Conservation (phyloP, 2,113 vertebrate species). For the Muntiacus muntjak region DNA sequence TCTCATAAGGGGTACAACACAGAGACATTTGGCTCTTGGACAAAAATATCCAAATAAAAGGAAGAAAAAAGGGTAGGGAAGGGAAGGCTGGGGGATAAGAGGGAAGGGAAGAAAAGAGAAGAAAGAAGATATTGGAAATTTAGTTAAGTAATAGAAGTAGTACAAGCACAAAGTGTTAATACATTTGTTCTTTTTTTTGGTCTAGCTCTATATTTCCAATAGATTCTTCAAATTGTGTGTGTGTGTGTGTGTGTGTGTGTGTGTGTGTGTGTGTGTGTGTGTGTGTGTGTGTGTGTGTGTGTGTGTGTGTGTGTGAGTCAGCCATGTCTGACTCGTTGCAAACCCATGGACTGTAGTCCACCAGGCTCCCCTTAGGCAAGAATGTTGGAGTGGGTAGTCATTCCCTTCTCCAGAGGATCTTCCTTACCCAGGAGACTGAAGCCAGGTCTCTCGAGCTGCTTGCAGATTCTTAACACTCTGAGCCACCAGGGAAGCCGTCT, state of each 20-base stretch:
- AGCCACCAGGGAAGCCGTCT: background rate
- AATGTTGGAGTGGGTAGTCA: background rate
- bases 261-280: too few relatives aligned
- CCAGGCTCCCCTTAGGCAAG: background rate
- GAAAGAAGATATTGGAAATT: background rate
- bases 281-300: background rate
- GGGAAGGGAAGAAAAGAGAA: background rate
- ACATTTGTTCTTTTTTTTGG: background rate
- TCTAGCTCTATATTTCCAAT: background rate
- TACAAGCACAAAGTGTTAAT: background rate
- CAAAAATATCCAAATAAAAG: background rate
- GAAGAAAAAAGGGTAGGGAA: background rate
- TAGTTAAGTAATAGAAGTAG: background rate
- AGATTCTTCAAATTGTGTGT: background rate
- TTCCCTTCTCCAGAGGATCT: background rate
- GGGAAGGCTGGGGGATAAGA: background rate
- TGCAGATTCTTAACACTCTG: background rate
- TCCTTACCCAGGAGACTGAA: background rate
- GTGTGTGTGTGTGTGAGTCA: background rate
- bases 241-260: background rate
- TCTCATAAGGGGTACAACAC: background rate
- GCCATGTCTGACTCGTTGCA: background rate
- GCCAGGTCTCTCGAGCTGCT: background rate
- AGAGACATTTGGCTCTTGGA: background rate
- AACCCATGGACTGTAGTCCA: background rate